A percentile compares a stretch with the other conserved stretches of the same genome.
Evolutionary conservation across 2,797 vertebrate species (phyloP).

Genomic region (Sebastes steindachneri): DNA sequence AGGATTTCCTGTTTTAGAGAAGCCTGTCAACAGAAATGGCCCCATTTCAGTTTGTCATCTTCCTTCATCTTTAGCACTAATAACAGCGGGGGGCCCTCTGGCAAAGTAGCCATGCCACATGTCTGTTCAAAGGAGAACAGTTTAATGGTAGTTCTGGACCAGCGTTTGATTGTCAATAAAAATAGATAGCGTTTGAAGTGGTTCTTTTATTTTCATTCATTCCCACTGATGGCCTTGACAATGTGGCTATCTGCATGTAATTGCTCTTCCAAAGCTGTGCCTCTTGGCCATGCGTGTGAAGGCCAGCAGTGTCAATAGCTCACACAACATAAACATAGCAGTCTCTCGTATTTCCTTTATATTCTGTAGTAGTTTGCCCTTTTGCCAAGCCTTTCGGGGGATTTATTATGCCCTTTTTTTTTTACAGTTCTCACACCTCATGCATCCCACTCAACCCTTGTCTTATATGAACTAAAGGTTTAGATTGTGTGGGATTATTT

Average conservation of each 20-base stretch:
- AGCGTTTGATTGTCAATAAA: slow-evolving; percentile 68
- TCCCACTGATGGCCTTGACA: slow-evolving; percentile 58
- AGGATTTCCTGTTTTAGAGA: slow-evolving; percentile 69
- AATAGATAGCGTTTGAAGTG: slow-evolving; percentile 60
- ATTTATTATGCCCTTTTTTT: slow-evolving; percentile 20
- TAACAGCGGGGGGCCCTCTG: slow-evolving; percentile 44
- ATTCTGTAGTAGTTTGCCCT: slow-evolving; percentile 4
- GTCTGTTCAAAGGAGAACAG: slow-evolving; percentile 53
- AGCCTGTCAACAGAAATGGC: slow-evolving; percentile 67
- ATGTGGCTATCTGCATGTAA: slow-evolving; percentile 66
- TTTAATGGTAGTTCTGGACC: slow-evolving; percentile 58
- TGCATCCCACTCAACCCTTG: background rate
- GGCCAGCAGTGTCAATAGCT: slow-evolving; percentile 23
- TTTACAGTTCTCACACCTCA: background rate
- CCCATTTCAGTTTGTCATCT: slow-evolving; percentile 65
- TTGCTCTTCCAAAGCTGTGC: slow-evolving; percentile 34
- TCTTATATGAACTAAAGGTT: background rate
- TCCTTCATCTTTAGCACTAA: slow-evolving; percentile 52
- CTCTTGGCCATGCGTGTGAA: slow-evolving; percentile 24
- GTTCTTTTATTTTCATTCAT: slow-evolving; percentile 66
- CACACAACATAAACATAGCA: slow-evolving; percentile 17
- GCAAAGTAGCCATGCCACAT: slow-evolving; percentile 49
- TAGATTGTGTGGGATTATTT: slow-evolving; percentile 2
- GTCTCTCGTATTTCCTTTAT: slow-evolving; percentile 8
- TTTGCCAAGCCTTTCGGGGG: background rate